A percentile compares a stretch with the other conserved stretches of the same genome.
These are phyloP conservation scores for Sebastes kiyomatsui DNA, from an alignment of 2,797 vertebrate species.

Conservation along the genomic window DNA sequence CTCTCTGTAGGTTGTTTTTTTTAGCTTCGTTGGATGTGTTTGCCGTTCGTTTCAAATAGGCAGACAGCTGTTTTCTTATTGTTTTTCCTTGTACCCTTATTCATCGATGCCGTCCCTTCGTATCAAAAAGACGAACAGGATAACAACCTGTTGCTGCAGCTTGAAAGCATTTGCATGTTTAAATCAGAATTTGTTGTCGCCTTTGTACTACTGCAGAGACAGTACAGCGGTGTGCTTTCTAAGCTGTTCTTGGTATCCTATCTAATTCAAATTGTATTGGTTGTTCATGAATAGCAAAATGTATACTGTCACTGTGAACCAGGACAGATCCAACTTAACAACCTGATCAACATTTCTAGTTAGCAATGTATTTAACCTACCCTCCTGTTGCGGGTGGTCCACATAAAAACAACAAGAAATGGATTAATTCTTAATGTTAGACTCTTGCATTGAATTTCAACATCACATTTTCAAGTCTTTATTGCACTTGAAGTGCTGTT, in stretches of 20 bases:
- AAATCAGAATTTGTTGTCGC: background rate
- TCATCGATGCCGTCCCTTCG: background rate
- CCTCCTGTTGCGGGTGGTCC: background rate
- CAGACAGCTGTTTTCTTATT: background rate
- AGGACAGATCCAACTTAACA: background rate
- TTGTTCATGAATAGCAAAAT: background rate
- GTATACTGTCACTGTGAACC: background rate
- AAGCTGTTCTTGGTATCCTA: background rate
- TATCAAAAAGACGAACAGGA: constrained; percentile 11
- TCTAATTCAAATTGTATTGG: background rate
- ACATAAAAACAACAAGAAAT: background rate
- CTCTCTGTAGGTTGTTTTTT: constrained; percentile 3
- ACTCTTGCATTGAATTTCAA: background rate
- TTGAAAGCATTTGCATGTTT: background rate
- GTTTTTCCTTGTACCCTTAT: background rate
- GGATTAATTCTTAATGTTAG: background rate
- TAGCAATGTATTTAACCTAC: background rate
- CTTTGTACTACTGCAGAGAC: background rate
- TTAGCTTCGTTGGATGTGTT: constrained; percentile 3
- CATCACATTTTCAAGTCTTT: background rate
- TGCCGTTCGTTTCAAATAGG: constrained; percentile 22
- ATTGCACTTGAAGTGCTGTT: background rate
- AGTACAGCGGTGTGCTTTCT: background rate
- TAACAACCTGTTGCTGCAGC: constrained; percentile 19
- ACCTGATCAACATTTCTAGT: background rate